A percentile compares a stretch with the other conserved stretches of the same genome.
Evolutionary conservation across 2,113 vertebrate species (phyloP).

Genomic region (Cettia cetti): DNA sequence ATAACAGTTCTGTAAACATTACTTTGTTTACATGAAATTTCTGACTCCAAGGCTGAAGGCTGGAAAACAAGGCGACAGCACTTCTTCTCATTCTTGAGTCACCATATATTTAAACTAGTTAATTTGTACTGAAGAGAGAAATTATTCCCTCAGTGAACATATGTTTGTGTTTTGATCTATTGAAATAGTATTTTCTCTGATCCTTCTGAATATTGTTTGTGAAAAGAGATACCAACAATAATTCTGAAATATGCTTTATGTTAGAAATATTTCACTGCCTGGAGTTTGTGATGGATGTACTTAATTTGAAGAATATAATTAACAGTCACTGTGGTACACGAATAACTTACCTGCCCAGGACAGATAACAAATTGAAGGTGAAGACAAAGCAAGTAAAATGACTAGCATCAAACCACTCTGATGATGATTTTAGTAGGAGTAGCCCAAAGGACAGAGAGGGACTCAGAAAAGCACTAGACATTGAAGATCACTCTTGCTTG

Average conservation of each 20-base stretch:
- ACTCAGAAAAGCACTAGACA: background rate
- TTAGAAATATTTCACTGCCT: background rate
- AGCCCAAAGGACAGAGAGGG: background rate
- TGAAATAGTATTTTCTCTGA: background rate
- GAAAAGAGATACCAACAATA: background rate
- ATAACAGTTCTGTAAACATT: too few relatives aligned
- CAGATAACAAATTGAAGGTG: background rate
- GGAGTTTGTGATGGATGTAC: background rate
- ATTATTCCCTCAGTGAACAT: background rate
- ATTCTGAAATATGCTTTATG: background rate
- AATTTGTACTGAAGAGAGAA: background rate
- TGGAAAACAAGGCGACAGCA: too few relatives aligned
- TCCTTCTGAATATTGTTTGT: background rate
- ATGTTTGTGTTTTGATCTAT: background rate
- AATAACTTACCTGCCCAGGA: background rate
- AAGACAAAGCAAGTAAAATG: background rate
- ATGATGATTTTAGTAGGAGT: background rate
- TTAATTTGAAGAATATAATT: background rate
- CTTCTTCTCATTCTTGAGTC: background rate
- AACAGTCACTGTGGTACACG: background rate
- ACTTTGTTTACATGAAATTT: too few relatives aligned
- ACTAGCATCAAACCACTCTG: background rate
- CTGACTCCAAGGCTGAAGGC: too few relatives aligned
- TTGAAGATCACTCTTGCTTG: background rate
- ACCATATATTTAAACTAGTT: background rate